phyloP scores from a whole-genome alignment of 1,140 invertebrate genomes.

The Dendroctonus ponderosae region DNA sequence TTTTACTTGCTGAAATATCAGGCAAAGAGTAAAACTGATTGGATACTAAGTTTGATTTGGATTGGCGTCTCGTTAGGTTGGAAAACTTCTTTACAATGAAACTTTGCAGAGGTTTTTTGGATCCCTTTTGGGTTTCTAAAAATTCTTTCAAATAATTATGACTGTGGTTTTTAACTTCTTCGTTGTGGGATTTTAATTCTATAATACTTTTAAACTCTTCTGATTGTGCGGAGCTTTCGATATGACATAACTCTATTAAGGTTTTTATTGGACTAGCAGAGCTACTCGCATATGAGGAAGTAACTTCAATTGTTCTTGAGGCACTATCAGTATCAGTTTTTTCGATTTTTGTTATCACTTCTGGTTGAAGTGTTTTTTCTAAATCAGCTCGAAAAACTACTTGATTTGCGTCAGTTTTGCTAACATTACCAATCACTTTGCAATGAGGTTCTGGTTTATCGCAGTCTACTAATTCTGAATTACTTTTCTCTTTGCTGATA shows the following conservation, averaged over 20 bases:
- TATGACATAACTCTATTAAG: constrained; percentile 35
- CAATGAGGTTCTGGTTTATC: constrained; percentile 8
- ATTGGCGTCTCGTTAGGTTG: constrained; percentile 43
- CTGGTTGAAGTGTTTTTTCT: too few relatives aligned
- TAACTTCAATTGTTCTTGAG: too few relatives aligned
- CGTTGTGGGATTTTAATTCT: constrained; percentile 32
- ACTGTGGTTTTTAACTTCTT: constrained; percentile 44
- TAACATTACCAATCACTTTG: too few relatives aligned
- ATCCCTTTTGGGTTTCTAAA: constrained; percentile 48
- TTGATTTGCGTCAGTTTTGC: too few relatives aligned
- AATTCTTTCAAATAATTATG: constrained; percentile 50
- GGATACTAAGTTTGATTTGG: constrained; percentile 57
- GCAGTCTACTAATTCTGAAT: constrained; percentile 1
- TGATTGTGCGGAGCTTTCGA: not conserved
- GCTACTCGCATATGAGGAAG: too few relatives aligned
- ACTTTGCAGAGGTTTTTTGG: constrained; percentile 48
- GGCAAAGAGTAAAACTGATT: constrained; percentile 68
- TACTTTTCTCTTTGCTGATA: constrained; percentile 27
- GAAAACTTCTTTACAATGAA: constrained; percentile 48
- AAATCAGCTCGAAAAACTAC: too few relatives aligned
- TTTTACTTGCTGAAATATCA: constrained; percentile 65
- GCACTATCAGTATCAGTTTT: too few relatives aligned
- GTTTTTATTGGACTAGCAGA: constrained; percentile 38
- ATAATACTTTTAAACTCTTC: constrained; percentile 48
- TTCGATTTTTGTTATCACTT: too few relatives aligned